These are phyloP conservation scores for Diarsia mendica DNA, from an alignment of 2,888 invertebrate species.

Conservation along the genomic window DNA sequence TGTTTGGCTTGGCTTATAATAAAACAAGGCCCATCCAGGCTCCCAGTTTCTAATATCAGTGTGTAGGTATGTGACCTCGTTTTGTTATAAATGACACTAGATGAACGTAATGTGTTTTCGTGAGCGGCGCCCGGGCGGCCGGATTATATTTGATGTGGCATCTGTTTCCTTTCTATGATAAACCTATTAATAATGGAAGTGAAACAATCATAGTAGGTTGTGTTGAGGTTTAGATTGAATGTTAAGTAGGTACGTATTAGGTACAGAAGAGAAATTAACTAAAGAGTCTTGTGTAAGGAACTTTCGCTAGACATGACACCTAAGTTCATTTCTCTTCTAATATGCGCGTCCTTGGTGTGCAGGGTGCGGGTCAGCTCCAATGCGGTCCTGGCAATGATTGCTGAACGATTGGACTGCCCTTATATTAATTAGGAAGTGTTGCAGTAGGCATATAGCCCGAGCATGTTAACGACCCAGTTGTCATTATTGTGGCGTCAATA, in stretches of 20 bases:
- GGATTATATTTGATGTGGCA: constrained; percentile 45
- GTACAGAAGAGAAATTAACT: not conserved
- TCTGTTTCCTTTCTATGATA: constrained; percentile 38
- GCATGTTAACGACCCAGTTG: too few relatives aligned
- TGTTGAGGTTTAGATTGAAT: not conserved
- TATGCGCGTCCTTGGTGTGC: too few relatives aligned
- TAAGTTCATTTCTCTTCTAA: too few relatives aligned
- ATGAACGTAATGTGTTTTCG: constrained; percentile 49
- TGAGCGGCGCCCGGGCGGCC: constrained; percentile 21
- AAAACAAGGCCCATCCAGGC: constrained; percentile 10
- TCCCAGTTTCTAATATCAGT: constrained; percentile 36
- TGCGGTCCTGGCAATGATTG: too few relatives aligned
- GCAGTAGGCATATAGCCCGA: too few relatives aligned
- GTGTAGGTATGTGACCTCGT: constrained; percentile 49
- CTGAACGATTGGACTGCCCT: too few relatives aligned
- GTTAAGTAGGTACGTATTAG: too few relatives aligned
- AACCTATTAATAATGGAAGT: constrained; percentile 52
- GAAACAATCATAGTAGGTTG: constrained; percentile 27
- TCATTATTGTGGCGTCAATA: too few relatives aligned
- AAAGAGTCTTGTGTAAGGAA: too few relatives aligned
- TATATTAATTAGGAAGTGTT: too few relatives aligned
- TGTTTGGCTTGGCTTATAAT: constrained; percentile 3
- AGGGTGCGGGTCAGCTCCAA: too few relatives aligned
- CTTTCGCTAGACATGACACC: too few relatives aligned
- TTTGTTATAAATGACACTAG: constrained; percentile 52